phyloP scores from a whole-genome alignment of 2,113 vertebrate species.

The Campylomormyrus tamandua region DNA sequence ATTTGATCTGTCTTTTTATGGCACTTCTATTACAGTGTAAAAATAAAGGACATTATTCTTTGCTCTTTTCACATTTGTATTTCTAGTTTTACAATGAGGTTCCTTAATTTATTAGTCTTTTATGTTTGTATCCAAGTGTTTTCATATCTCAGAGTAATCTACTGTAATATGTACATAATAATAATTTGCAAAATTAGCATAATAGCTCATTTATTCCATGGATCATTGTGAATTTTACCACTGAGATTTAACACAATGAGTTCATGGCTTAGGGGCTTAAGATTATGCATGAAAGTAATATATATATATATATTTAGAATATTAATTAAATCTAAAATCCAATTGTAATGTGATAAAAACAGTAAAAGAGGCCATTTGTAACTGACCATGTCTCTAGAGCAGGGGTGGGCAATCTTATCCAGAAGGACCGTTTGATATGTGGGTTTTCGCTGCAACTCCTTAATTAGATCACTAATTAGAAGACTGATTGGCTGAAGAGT shows the following conservation, averaged over 20 bases:
- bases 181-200: background rate
- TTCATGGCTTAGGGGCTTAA: background rate
- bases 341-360: background rate
- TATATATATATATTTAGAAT: background rate
- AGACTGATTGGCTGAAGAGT: background rate
- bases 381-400: background rate
- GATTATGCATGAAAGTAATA: background rate
- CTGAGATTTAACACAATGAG: background rate
- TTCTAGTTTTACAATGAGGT: background rate
- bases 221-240: background rate
- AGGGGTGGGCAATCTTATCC: background rate
- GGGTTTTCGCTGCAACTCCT: background rate
- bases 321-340: background rate
- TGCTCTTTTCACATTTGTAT: background rate
- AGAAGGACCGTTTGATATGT: background rate
- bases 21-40: slow-evolving; percentile 17
- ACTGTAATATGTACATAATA: background rate
- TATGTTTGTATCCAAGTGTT: background rate
- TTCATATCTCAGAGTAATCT: background rate
- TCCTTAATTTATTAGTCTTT: background rate
- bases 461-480: background rate
- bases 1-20: background rate
- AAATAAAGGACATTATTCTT: slow-evolving; percentile 20
- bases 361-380: background rate
- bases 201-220: slow-evolving; percentile 1